Evolutionary conservation across 2,797 vertebrate genomes (phyloP).

Genomic region (Sandelia bainsii): DNA sequence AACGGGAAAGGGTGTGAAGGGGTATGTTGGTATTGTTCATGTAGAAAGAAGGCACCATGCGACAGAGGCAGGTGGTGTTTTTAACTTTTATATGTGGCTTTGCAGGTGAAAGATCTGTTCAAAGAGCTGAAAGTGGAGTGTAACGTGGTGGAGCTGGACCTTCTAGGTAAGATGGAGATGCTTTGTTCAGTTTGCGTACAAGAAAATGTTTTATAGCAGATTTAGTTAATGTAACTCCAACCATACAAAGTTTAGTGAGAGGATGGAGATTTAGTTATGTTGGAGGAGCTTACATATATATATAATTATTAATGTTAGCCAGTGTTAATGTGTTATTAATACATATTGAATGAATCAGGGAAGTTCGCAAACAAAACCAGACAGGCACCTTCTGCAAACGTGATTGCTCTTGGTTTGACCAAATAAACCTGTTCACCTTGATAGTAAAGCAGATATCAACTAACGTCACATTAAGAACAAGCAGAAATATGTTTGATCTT

Average conservation of each 20-base stretch:
- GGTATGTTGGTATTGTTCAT: too few relatives aligned
- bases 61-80: neutral
- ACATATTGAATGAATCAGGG: too few relatives aligned
- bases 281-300: too few relatives aligned
- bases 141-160: constrained; percentile 90
- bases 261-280: too few relatives aligned
- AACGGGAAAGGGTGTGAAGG: too few relatives aligned
- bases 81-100: constrained; percentile 18
- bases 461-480: neutral
- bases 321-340: neutral
- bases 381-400: neutral
- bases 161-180: constrained; percentile 85
- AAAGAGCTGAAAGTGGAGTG: constrained; percentile 86
- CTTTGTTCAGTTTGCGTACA: neutral
- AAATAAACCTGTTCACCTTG: too few relatives aligned
- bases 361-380: too few relatives aligned
- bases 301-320: too few relatives aligned
- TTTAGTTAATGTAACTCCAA: too few relatives aligned
- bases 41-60: too few relatives aligned
- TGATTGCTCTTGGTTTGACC: too few relatives aligned
- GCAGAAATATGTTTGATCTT: neutral
- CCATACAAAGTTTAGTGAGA: too few relatives aligned
- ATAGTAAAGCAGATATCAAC: neutral
- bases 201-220: neutral
- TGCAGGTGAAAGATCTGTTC: constrained; percentile 95